Evolutionary conservation across 2,888 invertebrate species (phyloP), one percentile per base, ranked within the genome.

Genomic region (Ophonus ardosiacus): DNA sequence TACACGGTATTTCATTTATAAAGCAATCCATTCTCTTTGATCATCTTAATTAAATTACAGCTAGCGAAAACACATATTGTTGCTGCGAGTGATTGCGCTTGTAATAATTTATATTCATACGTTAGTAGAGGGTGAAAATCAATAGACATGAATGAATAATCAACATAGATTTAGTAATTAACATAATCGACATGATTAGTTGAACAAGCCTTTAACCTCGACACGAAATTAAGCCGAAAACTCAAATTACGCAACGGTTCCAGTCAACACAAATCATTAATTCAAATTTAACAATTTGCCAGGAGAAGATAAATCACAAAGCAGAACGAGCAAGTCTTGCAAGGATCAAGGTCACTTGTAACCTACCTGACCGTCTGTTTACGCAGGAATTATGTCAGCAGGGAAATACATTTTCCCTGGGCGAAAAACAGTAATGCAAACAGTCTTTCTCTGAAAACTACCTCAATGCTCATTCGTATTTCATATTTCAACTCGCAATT

Each of bases 251-350:
- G 38, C 38, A 68, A 68, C 68, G 0, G 38, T 10, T n/a, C 15
- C 68, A 68, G 31, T 38, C 68, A 68, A 68, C 68, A 68, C 38
- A 68, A 68, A 68, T 68, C 68, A 68, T 68, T 68, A 68, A 68
- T 68, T 68, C 68, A 68, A 68, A 68, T 68, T 68, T 68, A 68
- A 68, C 68, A 38, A 38, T 38, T 38, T 65, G 65, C 63, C 63
- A 63, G 24, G 38, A n/a, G 38, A n/a, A 38, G 68, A 68, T 68
- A 68, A 68, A 68, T 68, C 68, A 68, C 68, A 68, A 68, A 24
- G 38, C 68, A 31, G 43, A 8, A 13, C 43, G 7, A 51, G 8
- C 43, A 31, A 31, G 31, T 31, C 31, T 31, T 51, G 43, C 43
- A 31, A 31, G 7, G 10, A 7, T 51, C 6, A 51, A 51, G 13